Evolutionary conservation across 2,888 invertebrate species (phyloP), one percentile per base, ranked within the genome.

Genomic region (Pseudanteris insignis): DNA sequence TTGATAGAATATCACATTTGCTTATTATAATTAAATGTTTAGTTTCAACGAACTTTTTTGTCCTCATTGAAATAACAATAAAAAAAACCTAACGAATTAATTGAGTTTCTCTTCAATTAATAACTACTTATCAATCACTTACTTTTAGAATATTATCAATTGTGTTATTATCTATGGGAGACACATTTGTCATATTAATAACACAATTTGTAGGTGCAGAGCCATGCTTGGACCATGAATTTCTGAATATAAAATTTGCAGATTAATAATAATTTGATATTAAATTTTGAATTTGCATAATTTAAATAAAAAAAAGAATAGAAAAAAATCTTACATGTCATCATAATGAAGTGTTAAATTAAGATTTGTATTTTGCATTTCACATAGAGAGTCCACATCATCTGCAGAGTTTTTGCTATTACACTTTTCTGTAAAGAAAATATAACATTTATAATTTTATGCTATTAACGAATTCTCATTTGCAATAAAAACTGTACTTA

Each of bases 301-400:
- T 3, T 30, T 30, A 12, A 10, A 5, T 12, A 11, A 30, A 11
- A 12, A 30, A 30, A 10, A 9, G 13, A 62, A 62, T 61, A 18
- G 64, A 29, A 43, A 32, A 24, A 7, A 7, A 14, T 70, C 79
- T 76, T 75, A 85, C 85, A 81, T 76, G 64, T 86, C 84, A 63
- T 85, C 83, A 60, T 87, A 81, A 68, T 86, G 84, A 24, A 87
- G 75, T 9, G 84, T 84, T 70, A 88, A 84, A 72, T 86, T 86
- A 67, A 87, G 79, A 72, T 86, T 86, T 74, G 85, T 81, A 71
- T 85, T 83, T 65, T 84, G 85, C 63, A 83, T 82, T 48, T 74
- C 74, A 36, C 65, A 73, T 12, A 75, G 63, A 25, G 74, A 69
- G 13, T 76, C 73, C 26, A 71, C 58, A 44, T 81, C 78, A 18